These are phyloP conservation scores for Telmatherina bonti DNA, from an alignment of 2,797 vertebrate genomes.

Conservation along the genomic window DNA sequence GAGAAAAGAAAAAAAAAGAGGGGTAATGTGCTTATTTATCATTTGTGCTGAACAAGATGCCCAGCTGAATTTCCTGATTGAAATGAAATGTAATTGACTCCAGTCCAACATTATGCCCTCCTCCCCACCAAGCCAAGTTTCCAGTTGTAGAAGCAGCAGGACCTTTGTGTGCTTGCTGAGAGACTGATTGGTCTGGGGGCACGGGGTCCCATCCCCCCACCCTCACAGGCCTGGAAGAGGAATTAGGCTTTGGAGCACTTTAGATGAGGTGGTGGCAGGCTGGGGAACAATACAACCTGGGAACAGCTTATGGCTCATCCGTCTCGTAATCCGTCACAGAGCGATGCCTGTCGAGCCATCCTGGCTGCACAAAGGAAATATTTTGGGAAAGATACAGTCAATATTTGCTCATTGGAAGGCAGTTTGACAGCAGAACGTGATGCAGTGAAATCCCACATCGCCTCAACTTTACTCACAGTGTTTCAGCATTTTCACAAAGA, in stretches of 20 bases:
- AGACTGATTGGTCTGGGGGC: constrained; percentile 76
- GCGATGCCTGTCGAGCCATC: constrained; percentile 39
- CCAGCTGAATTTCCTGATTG: constrained; percentile 62
- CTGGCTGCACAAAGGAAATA: constrained; percentile 59
- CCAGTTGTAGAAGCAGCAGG: constrained; percentile 78
- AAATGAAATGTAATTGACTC: constrained; percentile 70
- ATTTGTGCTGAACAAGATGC: constrained; percentile 38
- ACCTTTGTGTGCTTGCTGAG: constrained; percentile 77
- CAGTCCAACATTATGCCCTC: constrained; percentile 57
- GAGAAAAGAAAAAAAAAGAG: background rate
- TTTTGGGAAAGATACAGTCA: constrained; percentile 49
- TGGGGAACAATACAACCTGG: constrained; percentile 75
- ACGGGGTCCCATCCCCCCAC: constrained; percentile 58
- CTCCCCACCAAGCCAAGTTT: constrained; percentile 66
- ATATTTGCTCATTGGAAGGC: constrained; percentile 38
- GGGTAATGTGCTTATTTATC: constrained; percentile 49
- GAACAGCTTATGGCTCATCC: constrained; percentile 74
- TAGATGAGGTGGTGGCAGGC: constrained; percentile 68
- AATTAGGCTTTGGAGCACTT: constrained; percentile 75
- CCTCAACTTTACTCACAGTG: background rate
- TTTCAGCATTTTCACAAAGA: background rate
- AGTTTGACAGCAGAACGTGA: constrained; percentile 34
- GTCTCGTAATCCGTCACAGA: constrained; percentile 67
- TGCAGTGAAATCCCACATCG: constrained; percentile 7
- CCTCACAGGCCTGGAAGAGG: constrained; percentile 67